A percentile compares a stretch with the other conserved stretches of the same genome.
Evolutionary conservation across 2,113 vertebrate genomes (phyloP).

Genomic region (Bothrops jararaca): DNA sequence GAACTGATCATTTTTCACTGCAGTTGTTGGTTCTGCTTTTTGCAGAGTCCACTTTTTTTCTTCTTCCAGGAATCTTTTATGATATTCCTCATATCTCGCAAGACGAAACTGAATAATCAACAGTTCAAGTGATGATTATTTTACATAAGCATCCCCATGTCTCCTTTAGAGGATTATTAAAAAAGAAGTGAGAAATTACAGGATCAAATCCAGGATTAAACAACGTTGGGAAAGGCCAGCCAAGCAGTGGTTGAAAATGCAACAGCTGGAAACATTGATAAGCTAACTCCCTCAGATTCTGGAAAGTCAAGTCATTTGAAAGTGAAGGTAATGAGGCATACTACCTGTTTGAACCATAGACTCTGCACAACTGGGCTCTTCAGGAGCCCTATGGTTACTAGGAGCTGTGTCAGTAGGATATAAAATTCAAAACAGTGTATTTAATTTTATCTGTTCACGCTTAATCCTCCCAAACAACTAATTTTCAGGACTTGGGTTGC

Average conservation of each 20-base stretch:
- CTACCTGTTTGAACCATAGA: background rate
- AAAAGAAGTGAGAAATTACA: background rate
- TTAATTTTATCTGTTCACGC: background rate
- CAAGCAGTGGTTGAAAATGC: background rate
- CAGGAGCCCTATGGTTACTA: background rate
- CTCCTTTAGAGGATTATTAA: background rate
- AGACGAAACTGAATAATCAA: constrained; percentile 2
- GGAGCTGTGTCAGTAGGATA: background rate
- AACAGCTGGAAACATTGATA: background rate
- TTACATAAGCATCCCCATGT: constrained; percentile 12
- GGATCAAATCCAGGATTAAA: background rate
- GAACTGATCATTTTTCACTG: background rate
- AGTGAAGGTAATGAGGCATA: background rate
- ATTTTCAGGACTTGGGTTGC: background rate
- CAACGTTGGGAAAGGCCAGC: background rate
- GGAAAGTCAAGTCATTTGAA: background rate
- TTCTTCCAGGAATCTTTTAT: background rate
- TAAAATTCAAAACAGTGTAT: background rate
- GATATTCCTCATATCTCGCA: background rate
- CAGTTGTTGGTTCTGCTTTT: background rate
- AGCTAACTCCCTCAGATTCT: background rate
- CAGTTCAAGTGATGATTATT: background rate
- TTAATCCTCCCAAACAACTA: background rate
- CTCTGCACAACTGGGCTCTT: background rate
- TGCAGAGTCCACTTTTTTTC: background rate